Conservation (phyloP, 2,888 invertebrate genomes). For the Macropis europaea region DNA sequence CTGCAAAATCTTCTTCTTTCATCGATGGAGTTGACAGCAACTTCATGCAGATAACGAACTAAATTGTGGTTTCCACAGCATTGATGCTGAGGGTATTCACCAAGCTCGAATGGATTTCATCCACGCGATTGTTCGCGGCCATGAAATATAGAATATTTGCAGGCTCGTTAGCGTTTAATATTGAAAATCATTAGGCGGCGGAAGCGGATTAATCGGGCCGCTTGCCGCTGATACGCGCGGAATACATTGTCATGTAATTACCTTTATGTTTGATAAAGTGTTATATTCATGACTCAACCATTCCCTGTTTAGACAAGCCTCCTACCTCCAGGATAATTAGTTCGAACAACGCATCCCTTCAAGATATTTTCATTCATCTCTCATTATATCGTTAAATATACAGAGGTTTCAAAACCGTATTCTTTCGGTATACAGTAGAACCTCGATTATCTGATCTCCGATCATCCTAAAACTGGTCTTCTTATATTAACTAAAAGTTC, state of each 20-base stretch:
- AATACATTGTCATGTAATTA: slow-evolving; percentile 16
- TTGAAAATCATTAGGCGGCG: slow-evolving; percentile 11
- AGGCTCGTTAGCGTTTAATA: slow-evolving; percentile 13
- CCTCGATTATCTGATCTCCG: too few species aligned
- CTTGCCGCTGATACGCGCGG: background rate
- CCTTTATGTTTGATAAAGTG: background rate
- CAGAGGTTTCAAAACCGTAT: too few species aligned
- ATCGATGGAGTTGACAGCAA: too few species aligned
- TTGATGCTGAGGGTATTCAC: background rate
- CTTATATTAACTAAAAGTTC: too few species aligned
- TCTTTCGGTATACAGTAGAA: too few species aligned
- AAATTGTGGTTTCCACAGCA: slow-evolving; percentile 7
- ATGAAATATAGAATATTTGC: slow-evolving; percentile 14
- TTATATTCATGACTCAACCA: background rate
- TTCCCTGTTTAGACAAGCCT: background rate
- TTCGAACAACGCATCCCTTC: background rate
- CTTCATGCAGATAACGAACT: too few species aligned
- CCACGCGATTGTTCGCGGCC: background rate
- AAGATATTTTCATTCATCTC: too few species aligned
- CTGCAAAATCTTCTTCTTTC: too few species aligned
- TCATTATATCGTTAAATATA: too few species aligned
- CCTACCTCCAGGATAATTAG: background rate
- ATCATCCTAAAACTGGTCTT: too few species aligned
- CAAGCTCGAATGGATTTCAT: background rate
- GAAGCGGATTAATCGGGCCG: background rate